Conservation (phyloP, 2,888 invertebrate species). For the Cephalotes varians region DNA sequence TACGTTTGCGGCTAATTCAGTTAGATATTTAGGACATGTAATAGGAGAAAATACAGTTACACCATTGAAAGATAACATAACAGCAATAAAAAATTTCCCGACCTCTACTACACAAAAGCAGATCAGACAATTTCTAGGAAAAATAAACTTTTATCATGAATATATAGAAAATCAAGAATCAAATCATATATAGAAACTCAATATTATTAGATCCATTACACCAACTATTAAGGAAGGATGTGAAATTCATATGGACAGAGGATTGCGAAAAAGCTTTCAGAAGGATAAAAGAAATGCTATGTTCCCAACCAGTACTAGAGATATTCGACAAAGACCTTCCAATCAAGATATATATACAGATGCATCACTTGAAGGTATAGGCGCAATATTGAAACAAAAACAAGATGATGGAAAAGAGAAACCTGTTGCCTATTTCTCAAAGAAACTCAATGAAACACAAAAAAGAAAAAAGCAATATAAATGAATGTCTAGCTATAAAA, state of each 20-base stretch:
- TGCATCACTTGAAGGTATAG: neutral
- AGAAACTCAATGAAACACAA: neutral
- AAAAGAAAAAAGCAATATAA: conserved; percentile 2
- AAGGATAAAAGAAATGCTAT: conserved; percentile 37
- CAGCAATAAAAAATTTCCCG: conserved; percentile 60
- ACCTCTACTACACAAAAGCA: conserved; percentile 57
- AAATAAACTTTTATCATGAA: conserved; percentile 14
- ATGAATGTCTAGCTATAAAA: neutral
- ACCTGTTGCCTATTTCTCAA: neutral
- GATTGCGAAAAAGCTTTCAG: conserved; percentile 6
- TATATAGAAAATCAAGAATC: conserved; percentile 1
- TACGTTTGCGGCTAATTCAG: conserved; percentile 56
- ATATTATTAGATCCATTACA: conserved; percentile 18
- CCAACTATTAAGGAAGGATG: neutral
- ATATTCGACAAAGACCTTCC: conserved; percentile 5
- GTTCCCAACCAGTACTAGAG: conserved; percentile 40
- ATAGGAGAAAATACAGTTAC: conserved; percentile 62
- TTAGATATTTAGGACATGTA: conserved; percentile 62
- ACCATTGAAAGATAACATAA: conserved; percentile 69
- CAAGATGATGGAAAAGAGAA: neutral
- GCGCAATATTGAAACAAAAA: neutral
- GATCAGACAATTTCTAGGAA: conserved; percentile 53
- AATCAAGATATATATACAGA: neutral
- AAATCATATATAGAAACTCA: no score
- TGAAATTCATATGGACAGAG: conserved; percentile 31